Percentiles rank a stretch among this genome's conserved stretches.
Evolutionary conservation across 2,797 vertebrate genomes (phyloP).

Genomic region (Atherinosoma microstoma): DNA sequence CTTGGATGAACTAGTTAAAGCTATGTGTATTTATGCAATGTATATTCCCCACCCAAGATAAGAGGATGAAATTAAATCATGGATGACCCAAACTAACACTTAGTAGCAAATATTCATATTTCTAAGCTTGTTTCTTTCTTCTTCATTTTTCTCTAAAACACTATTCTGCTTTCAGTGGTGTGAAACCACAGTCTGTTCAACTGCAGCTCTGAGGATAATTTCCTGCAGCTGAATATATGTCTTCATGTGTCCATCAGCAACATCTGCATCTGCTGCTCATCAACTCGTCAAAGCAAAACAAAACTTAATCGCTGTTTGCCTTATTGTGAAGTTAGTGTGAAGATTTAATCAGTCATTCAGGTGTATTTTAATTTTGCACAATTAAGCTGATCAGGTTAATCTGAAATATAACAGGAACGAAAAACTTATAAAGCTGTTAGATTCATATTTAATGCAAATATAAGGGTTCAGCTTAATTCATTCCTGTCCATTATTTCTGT

Average conservation of each 20-base stretch:
- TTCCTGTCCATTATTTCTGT: no score
- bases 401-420: no score
- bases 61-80: neutral
- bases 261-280: slow-evolving; percentile 18
- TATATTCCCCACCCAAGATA: neutral
- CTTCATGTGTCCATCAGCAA: slow-evolving; percentile 25
- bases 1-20: neutral
- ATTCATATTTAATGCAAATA: no score
- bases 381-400: no score
- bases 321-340: no score
- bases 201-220: neutral
- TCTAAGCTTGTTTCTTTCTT: neutral
- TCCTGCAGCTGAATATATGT: neutral
- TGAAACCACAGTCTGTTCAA: neutral
- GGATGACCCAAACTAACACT: neutral
- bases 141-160: neutral
- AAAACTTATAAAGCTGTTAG: no score
- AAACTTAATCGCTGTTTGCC: no score
- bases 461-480: no score
- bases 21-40: neutral
- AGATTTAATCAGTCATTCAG: no score
- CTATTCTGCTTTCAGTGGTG: neutral
- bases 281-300: neutral
- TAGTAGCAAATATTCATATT: neutral
- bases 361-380: no score